Base-by-base conservation (phyloP, 2,113 vertebrate species). In the Triplophysa dalaica region DNA sequence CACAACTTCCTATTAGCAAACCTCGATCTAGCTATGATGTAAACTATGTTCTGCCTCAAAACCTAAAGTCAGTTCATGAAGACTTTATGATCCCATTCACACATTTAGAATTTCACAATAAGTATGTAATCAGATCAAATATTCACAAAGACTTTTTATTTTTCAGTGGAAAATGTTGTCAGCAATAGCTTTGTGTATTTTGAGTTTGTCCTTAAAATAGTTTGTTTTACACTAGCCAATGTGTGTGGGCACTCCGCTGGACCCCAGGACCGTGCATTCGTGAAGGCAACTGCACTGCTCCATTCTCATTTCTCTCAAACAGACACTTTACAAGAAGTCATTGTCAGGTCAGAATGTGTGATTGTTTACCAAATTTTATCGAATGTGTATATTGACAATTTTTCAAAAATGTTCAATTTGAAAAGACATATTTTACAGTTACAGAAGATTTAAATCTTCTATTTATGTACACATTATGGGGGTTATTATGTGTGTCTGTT, bases 221-320 rank as follows among this genome's bases (percentile, higher is more conserved):
- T 77, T 84, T 75, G 54, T 62, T 66, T 58, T 8, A 21, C 2
- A 58, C 67, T 85, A 99, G 98, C 94, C 78, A 97, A 97, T 86
- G 81, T 97, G 88, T 92, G 92, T 93, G 38, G 88, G 6, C 10
- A 54, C 14, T 0, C 85, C 75, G 0, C 84, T 75, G 88, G 89
- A 5, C 82, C 89, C 22, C 92, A 91, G 79, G 94, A 97, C 6
- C 90, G 87, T 26, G 87, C 92, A 73, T 96, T 99, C 91, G 93
- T 97, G 65, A 92, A 92, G 60, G 96, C 95, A 0, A 87, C 94
- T 9, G 85, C 91, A 0, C 92, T 98, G 52, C 94, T 98, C 83
- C 97, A 98, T 81, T 88, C 94, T 0, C 93, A 96, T 90, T 98
- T 99, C 81, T 91, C 82, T 83, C 89, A 86, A 86, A 89, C 92